phyloP scores from a whole-genome alignment of 2,888 invertebrate species.

The Caenorhabditis auriculariae region DNA sequence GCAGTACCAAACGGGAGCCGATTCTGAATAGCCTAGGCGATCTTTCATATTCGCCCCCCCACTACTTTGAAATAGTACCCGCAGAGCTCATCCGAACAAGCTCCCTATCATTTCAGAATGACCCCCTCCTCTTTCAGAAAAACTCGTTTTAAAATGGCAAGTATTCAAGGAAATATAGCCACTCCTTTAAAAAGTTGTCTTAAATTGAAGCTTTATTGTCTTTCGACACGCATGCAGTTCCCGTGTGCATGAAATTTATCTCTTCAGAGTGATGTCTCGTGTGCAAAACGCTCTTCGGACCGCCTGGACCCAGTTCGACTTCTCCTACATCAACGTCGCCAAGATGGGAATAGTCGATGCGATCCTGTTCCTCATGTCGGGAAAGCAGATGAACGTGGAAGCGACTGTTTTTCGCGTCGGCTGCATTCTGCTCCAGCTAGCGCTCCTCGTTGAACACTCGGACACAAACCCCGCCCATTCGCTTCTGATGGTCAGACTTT shows the following conservation, averaged over 20 bases:
- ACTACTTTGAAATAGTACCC: too few relatives aligned
- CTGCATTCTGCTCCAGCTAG: conserved; percentile 28
- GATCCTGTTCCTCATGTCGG: conserved; percentile 33
- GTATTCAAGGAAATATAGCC: too few relatives aligned
- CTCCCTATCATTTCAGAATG: too few relatives aligned
- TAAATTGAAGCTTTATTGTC: too few relatives aligned
- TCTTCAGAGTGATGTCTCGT: conserved; percentile 25
- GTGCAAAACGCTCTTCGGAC: conserved; percentile 40
- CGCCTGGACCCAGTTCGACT: conserved; percentile 53
- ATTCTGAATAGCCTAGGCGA: too few relatives aligned
- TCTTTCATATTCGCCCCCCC: too few relatives aligned
- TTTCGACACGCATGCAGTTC: too few relatives aligned
- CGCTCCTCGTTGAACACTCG: conserved; percentile 20
- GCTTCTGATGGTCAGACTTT: neutral
- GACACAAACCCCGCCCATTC: conserved; percentile 3
- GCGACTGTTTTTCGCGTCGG: conserved; percentile 28
- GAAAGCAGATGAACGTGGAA: conserved; percentile 12
- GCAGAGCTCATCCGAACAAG: too few relatives aligned
- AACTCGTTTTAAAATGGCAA: too few relatives aligned
- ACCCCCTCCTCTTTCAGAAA: too few relatives aligned
- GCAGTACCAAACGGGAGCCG: too few relatives aligned
- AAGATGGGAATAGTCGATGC: conserved; percentile 45
- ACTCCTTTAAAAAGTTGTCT: too few relatives aligned
- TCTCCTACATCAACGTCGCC: conserved; percentile 43
- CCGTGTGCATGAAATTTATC: neutral